Evolutionary conservation across 2,113 vertebrate genomes (phyloP), one percentile per base, ranked within the genome.

Genomic region (Pedionomus torquatus): DNA sequence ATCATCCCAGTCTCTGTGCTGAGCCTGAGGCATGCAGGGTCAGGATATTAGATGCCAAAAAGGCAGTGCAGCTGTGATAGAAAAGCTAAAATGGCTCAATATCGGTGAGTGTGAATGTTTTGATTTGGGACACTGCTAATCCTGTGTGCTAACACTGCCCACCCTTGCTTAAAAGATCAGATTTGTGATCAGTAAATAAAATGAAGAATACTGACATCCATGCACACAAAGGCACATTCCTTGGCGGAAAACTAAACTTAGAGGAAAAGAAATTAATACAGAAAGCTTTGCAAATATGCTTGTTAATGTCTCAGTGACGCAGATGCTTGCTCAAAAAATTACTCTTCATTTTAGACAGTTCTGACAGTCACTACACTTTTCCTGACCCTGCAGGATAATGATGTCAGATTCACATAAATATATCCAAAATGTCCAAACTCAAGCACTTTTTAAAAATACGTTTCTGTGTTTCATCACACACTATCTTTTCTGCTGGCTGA

Each of bases 401-500:
- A 85, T 88, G 83, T 93, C 86, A 90, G 55, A 81, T 78, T 88
- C 86, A 26, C 43, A 48, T 68, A 60, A 92, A 80, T 68, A 84
- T 64, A 83, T 75, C 46, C 71, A 81, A 83, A 69, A 71, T 64
- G 28, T 84, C 48, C 61, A 39, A 89, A 89, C 83, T 89, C 70
- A 60, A 84, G 65, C 52, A 54, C 64, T 92, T 89, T 41, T 82
- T 0, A 61, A 93, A 90, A 86, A 16, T 1, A 1, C 37, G 13
- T 83, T 94, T 93, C 85, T 77, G 55, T 74, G 55, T 76, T 92
- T 95, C 82, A 95, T 96, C 68, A 48, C 55, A 78, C 43, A 5
- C 35, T 68, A 14, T 64, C 86, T 87, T 86, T 89, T 96, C 65
- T 87, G 72, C 72, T 90, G 80, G 76, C 92, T 96, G 94, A 94